These are phyloP conservation scores for Epinephelus malabaricus DNA, from an alignment of 2,797 vertebrate genomes.

Conservation along the genomic window DNA sequence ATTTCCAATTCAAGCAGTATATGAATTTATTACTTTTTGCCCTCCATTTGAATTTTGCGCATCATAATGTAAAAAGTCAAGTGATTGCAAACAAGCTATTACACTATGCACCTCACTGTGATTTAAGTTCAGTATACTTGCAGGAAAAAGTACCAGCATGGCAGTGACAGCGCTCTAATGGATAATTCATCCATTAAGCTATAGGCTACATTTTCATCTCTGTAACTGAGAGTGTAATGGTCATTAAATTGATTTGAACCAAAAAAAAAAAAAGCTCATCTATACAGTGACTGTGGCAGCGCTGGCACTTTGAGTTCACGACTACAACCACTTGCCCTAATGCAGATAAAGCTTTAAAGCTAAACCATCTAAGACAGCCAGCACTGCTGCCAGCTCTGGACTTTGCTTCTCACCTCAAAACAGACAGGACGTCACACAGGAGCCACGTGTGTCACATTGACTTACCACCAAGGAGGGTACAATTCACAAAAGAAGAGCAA, in stretches of 20 bases:
- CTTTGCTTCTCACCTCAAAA: conserved; percentile 57
- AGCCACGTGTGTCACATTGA: conserved; percentile 63
- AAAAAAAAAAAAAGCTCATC: conserved; percentile 21
- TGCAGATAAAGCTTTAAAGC: conserved; percentile 48
- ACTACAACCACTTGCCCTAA: conserved; percentile 18
- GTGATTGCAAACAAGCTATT: conserved; percentile 1
- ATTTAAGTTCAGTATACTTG: conserved; percentile 27
- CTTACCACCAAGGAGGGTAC: conserved; percentile 54
- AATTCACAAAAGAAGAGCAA: conserved; percentile 67
- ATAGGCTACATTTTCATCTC: conserved; percentile 7
- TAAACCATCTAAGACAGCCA: conserved; percentile 61
- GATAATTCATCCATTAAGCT: conserved; percentile 13
- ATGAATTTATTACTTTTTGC: too few species aligned
- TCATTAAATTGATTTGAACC: conserved; percentile 47
- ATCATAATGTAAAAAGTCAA: too few species aligned
- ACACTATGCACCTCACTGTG: conserved; percentile 27
- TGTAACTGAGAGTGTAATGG: conserved; percentile 22
- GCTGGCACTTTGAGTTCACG: conserved; percentile 37
- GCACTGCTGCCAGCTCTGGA: conserved; percentile 41
- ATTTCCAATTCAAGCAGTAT: too few species aligned
- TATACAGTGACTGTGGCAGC: conserved; percentile 8
- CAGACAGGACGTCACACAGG: conserved; percentile 56
- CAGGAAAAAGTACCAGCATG: conserved; percentile 11
- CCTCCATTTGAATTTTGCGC: too few species aligned
- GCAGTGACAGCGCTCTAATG: conserved; percentile 11